Base-by-base conservation (phyloP, 2,888 invertebrate genomes). In the Lordiphosa fenestrarum region DNA sequence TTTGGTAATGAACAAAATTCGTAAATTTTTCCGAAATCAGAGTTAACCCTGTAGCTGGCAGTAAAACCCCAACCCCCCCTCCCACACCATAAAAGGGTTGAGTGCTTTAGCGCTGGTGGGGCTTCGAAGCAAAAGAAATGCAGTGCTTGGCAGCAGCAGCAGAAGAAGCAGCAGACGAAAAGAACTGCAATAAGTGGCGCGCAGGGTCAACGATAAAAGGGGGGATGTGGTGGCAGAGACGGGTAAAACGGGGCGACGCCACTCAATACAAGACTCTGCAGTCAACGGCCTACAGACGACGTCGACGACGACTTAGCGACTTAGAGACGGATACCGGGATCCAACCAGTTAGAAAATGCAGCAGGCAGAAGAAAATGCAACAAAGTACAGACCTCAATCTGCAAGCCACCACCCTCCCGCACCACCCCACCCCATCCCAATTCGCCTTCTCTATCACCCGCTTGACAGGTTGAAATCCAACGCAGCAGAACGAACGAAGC, bases 111-210 rank as follows among this genome's bases (percentile, higher is more conserved):
- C 59, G 50, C 63, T 65, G 68, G 80, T 82, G 78, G 80, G 81
- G 82, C 83, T 78, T 84, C 82, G 78, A 80, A 80, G 82, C 78
- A 84, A 81, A 84, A 77, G 73, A 81, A 80, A 84, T 78, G 84
- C 77, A 84, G 38, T 50, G 46, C 40, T 39, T 46, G 39, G 39
- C 33, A 39, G 25, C 40, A 42, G 25, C 53, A 54, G 38, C 33
- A n/a, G 55, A 65, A 75, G 67, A 69, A 83, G 38, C 53, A 57
- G 60, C 39, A 59, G 39, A 56, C 39, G 47, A 51, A 67, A 63
- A 57, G 63, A 75, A 76, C 70, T 75, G 82, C 71, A 80, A 81
- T 84, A 85, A 84, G 86, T 77, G 81, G 75, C 77, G 77, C 77
- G 84, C 86, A 86, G 85, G 86, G 86, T 86, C 85, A 85, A 72